Conservation (phyloP, 1,140 invertebrate species). For the Monochamus saltuarius region DNA sequence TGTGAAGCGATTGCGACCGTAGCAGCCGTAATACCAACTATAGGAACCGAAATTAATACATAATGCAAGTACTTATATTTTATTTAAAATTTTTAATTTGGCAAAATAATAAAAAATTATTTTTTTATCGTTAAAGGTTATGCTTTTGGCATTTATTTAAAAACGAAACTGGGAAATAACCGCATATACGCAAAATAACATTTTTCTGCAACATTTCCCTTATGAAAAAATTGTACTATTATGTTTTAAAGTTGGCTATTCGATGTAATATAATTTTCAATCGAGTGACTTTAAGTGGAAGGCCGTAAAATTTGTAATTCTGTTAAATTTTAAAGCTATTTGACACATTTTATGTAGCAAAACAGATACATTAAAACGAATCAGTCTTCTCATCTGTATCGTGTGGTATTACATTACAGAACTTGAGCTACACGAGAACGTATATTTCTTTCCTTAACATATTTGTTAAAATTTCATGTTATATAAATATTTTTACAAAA, state of each 20-base stretch:
- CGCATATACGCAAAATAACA: neutral
- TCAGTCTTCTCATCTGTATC: conserved; percentile 32
- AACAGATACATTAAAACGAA: conserved; percentile 32
- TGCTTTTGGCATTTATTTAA: too few relatives aligned
- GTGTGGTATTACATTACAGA: conserved; percentile 22
- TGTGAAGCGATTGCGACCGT: too few relatives aligned
- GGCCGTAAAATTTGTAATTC: conserved; percentile 21
- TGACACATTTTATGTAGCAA: conserved; percentile 33
- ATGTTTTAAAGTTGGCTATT: conserved; percentile 2
- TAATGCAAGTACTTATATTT: too few relatives aligned
- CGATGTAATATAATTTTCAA: conserved; percentile 16
- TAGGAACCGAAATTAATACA: too few relatives aligned
- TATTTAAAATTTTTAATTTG: too few relatives aligned
- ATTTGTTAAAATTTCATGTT: conserved; percentile 10
- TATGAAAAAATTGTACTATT: neutral
- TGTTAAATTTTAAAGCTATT: conserved; percentile 30
- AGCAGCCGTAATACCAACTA: too few relatives aligned
- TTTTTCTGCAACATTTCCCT: neutral
- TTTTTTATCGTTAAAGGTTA: too few relatives aligned
- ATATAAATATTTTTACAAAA: conserved; percentile 24
- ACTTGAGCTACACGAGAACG: conserved; percentile 23
- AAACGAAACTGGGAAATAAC: too few relatives aligned
- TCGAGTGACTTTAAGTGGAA: conserved; percentile 21
- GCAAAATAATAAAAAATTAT: too few relatives aligned
- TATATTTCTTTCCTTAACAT: conserved; percentile 7